Base-by-base conservation (phyloP, 2,888 invertebrate genomes). In the Alsophila aescularia region DNA sequence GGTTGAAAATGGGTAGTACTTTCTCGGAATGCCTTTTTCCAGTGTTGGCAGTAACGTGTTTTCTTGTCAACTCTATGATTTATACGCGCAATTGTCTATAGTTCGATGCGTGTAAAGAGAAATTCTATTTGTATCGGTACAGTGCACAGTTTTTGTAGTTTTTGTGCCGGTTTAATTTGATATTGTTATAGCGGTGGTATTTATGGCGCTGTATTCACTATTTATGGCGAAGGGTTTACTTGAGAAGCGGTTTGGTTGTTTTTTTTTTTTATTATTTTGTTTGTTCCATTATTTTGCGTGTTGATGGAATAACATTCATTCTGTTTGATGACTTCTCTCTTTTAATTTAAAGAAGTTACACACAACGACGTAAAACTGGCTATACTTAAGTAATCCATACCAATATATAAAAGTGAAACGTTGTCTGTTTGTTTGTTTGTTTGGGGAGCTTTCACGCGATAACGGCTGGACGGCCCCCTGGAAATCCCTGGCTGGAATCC, bases 51-150 rank as follows among this genome's bases (percentile, higher is more conserved):
- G 32, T 56, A 60, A 72, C 67, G 76, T 81, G 82, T 86, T 87
- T 87, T 88, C 88, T 88, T 87, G 89, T 90, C 87, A 87, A 80
- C 77, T 83, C 79, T 85, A 83, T 89, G 90, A 91, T 91, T 90
- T 90, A 91, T 90, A 73, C 66, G 55, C 73, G 69, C 85, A 81
- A 89, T 90, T 90, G 90, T 90, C 86, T 89, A 88, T 87, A 86
- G 78, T 70, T 77, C 79, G 81, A 84, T 84, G 87, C 86, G 82
- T 85, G 86, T 85, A 87, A 87, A 87, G 85, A 86, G 84, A 87
- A 84, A 85, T 86, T 85, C 81, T 85, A 84, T 88, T 86, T 85
- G 85, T 86, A 77, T 75, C 73, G 75, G 73, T 66, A 75, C 70
- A 65, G 67, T 70, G 72, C 67, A 27, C 27, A 74, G 72, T 81